phyloP scores from a whole-genome alignment of 53 echinoderm and acorn worm genomes.

The Echinarachnius parma region DNA sequence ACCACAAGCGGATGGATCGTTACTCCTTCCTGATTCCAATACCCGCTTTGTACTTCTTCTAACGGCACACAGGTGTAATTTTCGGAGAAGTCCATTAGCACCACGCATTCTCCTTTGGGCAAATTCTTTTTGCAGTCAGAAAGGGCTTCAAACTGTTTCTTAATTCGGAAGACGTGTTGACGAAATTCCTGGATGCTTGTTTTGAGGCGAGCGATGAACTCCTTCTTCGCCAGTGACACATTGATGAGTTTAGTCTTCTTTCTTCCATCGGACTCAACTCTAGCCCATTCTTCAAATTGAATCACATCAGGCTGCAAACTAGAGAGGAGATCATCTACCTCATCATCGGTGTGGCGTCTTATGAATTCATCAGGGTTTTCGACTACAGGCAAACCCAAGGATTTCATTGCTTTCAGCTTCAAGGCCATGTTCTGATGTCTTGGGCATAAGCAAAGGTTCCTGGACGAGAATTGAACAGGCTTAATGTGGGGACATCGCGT shows the following conservation, averaged over 20 bases:
- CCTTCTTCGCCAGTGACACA: conserved; percentile 25
- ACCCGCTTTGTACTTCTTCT: conserved; percentile 60
- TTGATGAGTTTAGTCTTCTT: conserved; percentile 50
- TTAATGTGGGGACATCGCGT: conserved; percentile 46
- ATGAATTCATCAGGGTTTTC: conserved; percentile 54
- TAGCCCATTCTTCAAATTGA: conserved; percentile 48
- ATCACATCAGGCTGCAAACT: conserved; percentile 28
- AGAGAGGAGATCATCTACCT: conserved; percentile 35
- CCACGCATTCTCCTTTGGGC: conserved; percentile 26
- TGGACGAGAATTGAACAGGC: conserved; percentile 41
- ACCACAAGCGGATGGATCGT: conserved; percentile 29
- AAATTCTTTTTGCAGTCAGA: conserved; percentile 45
- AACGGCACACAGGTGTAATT: conserved; percentile 57
- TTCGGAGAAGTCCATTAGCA: conserved; percentile 62
- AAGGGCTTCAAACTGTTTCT: conserved; percentile 29
- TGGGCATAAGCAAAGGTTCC: conserved; percentile 45
- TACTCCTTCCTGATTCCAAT: conserved; percentile 15
- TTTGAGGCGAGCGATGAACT: conserved; percentile 25
- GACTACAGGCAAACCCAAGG: conserved; percentile 6
- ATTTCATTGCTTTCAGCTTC: conserved; percentile 52
- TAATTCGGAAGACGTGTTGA: neutral
- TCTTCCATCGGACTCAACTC: conserved; percentile 44
- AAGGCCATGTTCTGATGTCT: conserved; percentile 53
- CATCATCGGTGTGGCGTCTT: conserved; percentile 11
- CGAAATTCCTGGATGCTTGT: conserved; percentile 29